Evolutionary conservation across 2,888 invertebrate species (phyloP).

Genomic region (Nezara viridula): DNA sequence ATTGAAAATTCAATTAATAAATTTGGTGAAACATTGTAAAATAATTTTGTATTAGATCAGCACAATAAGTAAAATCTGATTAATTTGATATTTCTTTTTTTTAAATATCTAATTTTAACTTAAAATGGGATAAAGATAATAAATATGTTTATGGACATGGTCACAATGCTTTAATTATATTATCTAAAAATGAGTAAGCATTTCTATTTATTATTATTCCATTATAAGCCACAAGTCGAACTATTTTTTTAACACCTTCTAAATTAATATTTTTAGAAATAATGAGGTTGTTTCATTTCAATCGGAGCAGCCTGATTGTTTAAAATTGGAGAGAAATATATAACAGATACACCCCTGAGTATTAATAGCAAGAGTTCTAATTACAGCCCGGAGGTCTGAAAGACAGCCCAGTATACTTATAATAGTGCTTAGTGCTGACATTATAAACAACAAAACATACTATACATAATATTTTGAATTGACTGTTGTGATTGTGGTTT

Average conservation of each 20-base stretch:
- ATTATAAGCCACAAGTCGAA: background rate
- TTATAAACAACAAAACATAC: constrained; percentile 51
- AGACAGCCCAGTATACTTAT: constrained; percentile 57
- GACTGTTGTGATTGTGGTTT: background rate
- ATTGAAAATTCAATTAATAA: background rate
- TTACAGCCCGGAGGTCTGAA: constrained; percentile 59
- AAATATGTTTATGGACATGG: background rate
- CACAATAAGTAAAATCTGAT: background rate
- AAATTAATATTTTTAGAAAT: background rate
- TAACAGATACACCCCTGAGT: constrained; percentile 56
- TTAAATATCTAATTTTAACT: too few species aligned
- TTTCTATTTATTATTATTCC: background rate
- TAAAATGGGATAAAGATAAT: background rate
- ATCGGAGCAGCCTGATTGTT: constrained; percentile 18
- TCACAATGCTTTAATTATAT: background rate
- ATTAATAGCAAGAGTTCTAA: constrained; percentile 61
- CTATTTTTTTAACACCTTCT: background rate
- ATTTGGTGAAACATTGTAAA: background rate
- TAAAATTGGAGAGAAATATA: constrained; percentile 59
- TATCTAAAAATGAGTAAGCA: background rate
- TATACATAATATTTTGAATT: constrained; percentile 5
- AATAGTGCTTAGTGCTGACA: constrained; percentile 41
- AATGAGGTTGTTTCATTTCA: background rate
- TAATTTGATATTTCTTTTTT: too few species aligned
- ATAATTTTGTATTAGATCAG: background rate